Conservation (phyloP, 2,888 invertebrate genomes). For the Dexiosoma caninum region DNA sequence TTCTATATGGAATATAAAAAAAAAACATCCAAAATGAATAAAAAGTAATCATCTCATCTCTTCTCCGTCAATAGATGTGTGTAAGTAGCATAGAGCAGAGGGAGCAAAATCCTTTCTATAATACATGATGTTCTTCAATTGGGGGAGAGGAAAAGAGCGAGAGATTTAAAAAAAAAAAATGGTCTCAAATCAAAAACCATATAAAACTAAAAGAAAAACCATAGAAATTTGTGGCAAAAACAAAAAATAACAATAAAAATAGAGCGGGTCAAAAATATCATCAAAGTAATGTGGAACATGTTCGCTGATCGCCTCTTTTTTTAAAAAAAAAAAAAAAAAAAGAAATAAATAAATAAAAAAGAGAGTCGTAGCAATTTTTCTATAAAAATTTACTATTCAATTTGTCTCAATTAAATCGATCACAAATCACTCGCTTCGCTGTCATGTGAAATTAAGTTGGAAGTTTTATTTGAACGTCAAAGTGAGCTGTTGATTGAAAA, state of each 20-base stretch:
- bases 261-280: slow-evolving; percentile 61
- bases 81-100: slow-evolving; percentile 60
- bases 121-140: slow-evolving; percentile 48
- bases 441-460: too few relatives aligned
- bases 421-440: too few relatives aligned
- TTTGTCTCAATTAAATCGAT: too few relatives aligned
- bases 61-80: slow-evolving; percentile 50
- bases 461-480: too few relatives aligned
- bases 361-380: too few relatives aligned
- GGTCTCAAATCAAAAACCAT: slow-evolving; percentile 58
- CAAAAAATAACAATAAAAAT: slow-evolving; percentile 60
- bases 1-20: slow-evolving; percentile 57
- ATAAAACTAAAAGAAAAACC: slow-evolving; percentile 54
- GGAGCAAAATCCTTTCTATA: slow-evolving; percentile 50
- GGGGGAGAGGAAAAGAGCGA: slow-evolving; percentile 52
- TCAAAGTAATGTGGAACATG: slow-evolving; percentile 54
- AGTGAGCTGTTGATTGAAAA: too few relatives aligned
- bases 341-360: too few relatives aligned
- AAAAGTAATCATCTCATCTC: slow-evolving; percentile 50
- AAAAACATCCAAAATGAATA: slow-evolving; percentile 57
- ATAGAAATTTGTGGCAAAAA: slow-evolving; percentile 63
- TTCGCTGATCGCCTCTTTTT: slow-evolving; percentile 55
- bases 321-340: too few relatives aligned
- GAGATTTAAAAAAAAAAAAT: slow-evolving; percentile 60
- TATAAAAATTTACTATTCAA: too few relatives aligned